Conservation (phyloP, 2,888 invertebrate genomes). For the Creontiades dilutus region DNA sequence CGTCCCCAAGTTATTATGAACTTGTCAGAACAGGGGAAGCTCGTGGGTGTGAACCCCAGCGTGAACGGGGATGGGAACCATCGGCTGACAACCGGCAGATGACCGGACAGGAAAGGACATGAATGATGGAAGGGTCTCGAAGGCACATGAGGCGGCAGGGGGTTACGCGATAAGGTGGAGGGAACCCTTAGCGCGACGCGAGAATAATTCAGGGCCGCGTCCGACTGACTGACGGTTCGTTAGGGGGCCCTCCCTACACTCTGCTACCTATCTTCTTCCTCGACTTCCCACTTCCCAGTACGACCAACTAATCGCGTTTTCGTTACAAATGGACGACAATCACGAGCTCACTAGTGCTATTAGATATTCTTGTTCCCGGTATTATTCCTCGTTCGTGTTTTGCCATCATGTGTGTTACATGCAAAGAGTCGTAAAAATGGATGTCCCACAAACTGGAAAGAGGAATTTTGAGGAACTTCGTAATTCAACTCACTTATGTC, state of each 20-base stretch:
- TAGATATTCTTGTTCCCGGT: no score
- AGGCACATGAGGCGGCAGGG: not conserved
- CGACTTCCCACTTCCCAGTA: not conserved
- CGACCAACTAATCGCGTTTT: not conserved
- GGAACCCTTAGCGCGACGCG: not conserved
- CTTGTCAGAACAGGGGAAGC: constrained; percentile 21
- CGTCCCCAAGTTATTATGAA: constrained; percentile 32
- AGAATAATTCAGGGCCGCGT: constrained; percentile 20
- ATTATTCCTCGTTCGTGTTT: no score
- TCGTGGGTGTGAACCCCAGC: not conserved
- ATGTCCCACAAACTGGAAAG: no score
- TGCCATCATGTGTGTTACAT: no score
- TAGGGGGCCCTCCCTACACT: not conserved
- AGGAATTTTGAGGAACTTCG: no score
- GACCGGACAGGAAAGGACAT: constrained; percentile 1
- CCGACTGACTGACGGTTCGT: constrained; percentile 33
- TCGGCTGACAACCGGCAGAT: constrained; percentile 22
- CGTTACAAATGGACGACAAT: constrained; percentile 13
- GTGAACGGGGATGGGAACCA: not conserved
- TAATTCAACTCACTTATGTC: no score
- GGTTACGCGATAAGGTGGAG: constrained; percentile 16
- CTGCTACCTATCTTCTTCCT: not conserved
- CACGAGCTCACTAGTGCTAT: no score
- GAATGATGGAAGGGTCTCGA: constrained; percentile 11
- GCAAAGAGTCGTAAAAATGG: no score